phyloP scores from a whole-genome alignment of 2,113 vertebrate species.

The Alaudala cheleensis region DNA sequence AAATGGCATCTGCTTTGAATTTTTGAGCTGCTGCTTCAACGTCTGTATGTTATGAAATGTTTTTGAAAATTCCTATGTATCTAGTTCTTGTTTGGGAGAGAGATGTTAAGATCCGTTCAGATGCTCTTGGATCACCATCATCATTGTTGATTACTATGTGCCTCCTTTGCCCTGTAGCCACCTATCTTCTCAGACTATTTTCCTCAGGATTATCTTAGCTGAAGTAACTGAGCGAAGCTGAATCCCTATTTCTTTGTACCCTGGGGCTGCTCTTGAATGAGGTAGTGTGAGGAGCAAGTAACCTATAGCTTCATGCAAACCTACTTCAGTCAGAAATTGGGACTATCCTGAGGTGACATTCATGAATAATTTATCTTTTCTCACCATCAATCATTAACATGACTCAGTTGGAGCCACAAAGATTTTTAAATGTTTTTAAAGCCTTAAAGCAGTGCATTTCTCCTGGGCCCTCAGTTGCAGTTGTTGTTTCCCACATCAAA shows the following conservation, averaged over 20 bases:
- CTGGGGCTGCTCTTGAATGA: background rate
- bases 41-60: background rate
- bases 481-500: background rate
- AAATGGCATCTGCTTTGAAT: background rate
- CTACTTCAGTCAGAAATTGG: background rate
- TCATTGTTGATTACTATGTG: background rate
- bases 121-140: background rate
- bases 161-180: background rate
- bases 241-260: background rate
- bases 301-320: background rate
- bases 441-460: background rate
- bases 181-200: background rate
- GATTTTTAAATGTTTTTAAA: background rate
- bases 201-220: background rate
- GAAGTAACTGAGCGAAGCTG: background rate
- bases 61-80: background rate
- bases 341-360: background rate
- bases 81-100: background rate
- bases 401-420: background rate
- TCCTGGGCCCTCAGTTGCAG: background rate
- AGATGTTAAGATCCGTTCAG: background rate
- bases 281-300: background rate
- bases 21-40: background rate
- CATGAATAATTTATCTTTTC: background rate
- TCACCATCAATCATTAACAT: background rate